Evolutionary conservation across 2,797 vertebrate genomes (phyloP), one percentile per base, ranked within the genome.

Genomic region (Micromesistius poutassou): DNA sequence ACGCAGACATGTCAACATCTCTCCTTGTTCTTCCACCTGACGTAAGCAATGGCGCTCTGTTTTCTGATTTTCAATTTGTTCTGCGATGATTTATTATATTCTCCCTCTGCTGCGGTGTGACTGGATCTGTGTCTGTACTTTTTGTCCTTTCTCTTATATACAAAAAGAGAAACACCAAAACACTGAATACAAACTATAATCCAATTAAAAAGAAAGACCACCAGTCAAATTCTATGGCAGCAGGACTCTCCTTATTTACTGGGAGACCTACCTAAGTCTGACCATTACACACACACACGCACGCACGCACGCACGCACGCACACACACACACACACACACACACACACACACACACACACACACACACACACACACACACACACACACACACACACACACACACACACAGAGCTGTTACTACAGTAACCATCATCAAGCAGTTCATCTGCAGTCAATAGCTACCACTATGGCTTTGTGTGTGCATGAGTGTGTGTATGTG

Each of bases 351-450:
- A 74, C 68, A 80, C 40, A 16, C 70, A 70, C 7, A 28, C 25
- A 46, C 68, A 42, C 30, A 74, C 42, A 76, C 73, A 76, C 72
- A 77, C 71, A 50, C 55, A 77, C 76, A 74, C 35, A 80, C 55
- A 28, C 13, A 74, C 22, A 79, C 68, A 70, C 35, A 55, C 66
- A 40, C 38, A 71, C 42, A 77, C 70, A 76, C 68, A 80, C 40
- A 78, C 30, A 19, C 13, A 62, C 50, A 62, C 50, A 62, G 22
- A 66, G n/a, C 62, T 66, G 62, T 28, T 66, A 28, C 62, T 10
- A 62, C 46, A 28, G 62, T 66, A 10, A 28, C 62, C 62, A 6
- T 62, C 46, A 62, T 25, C 22, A 62, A n/a, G 19, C 22, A n/a
- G 22, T 25, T 50, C 19, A 13, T 12, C 1, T 62, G 55, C 22